These are phyloP conservation scores for Eupeodes corollae DNA, from an alignment of 1,140 invertebrate genomes.

Conservation along the genomic window DNA sequence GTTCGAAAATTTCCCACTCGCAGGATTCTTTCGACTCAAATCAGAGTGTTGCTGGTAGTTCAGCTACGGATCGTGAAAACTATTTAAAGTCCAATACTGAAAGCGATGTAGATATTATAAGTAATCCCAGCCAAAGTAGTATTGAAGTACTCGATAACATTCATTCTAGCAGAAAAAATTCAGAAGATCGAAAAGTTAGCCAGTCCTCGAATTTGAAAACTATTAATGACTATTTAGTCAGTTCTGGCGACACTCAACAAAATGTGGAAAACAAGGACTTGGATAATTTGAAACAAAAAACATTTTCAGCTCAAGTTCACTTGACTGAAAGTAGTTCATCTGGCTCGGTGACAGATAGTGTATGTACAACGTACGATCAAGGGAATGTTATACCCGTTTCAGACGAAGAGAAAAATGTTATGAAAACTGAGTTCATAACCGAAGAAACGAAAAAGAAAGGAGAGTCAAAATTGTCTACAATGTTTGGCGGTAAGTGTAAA, in stretches of 20 bases:
- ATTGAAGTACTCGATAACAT: conserved; percentile 49
- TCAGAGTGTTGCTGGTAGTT: conserved; percentile 35
- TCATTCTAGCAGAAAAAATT: conserved; percentile 35
- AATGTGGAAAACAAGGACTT: neutral
- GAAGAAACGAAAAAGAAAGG: conserved; percentile 13
- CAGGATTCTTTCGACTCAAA: conserved; percentile 34
- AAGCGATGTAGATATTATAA: conserved; percentile 53
- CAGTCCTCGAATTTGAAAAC: conserved; percentile 16
- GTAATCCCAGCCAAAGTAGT: conserved; percentile 53
- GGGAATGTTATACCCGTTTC: neutral
- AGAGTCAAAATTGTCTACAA: conserved; percentile 13
- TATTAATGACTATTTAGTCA: conserved; percentile 10
- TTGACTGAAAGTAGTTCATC: conserved; percentile 53
- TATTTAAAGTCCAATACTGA: conserved; percentile 39
- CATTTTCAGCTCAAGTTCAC: conserved; percentile 4
- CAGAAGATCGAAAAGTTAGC: conserved; percentile 24
- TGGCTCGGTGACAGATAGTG: conserved; percentile 49
- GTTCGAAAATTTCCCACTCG: conserved; percentile 30
- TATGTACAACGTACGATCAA: conserved; percentile 50
- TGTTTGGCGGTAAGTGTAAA: conserved; percentile 25
- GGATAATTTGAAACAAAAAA: neutral
- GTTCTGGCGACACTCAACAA: neutral
- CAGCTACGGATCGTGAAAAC: conserved; percentile 27
- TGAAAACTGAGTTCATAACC: neutral
- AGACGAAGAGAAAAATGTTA: conserved; percentile 1